These are phyloP conservation scores for Oryzias melastigma DNA, from an alignment of 2,113 vertebrate genomes.

Conservation along the genomic window DNA sequence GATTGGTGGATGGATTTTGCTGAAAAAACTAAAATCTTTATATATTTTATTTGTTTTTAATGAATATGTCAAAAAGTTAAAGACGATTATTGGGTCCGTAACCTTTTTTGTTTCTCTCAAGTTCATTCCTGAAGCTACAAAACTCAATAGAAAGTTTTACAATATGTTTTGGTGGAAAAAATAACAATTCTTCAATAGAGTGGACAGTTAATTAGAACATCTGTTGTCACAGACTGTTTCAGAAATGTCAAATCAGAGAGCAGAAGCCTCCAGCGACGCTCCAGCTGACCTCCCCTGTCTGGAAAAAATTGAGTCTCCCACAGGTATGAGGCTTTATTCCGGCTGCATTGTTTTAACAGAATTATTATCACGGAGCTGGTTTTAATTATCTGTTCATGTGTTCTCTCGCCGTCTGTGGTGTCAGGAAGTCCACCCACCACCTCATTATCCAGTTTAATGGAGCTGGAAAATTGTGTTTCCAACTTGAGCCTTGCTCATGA, in stretches of 20 bases:
- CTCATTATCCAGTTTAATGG: conserved; percentile 51
- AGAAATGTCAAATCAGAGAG: conserved; percentile 54
- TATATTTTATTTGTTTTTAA: not conserved
- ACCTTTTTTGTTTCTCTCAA: too few relatives aligned
- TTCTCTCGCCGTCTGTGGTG: conserved; percentile 43
- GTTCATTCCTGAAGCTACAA: too few relatives aligned
- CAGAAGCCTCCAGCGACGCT: conserved; percentile 25
- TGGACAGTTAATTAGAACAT: conserved; percentile 5
- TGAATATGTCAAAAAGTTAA: not conserved
- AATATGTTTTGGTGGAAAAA: too few relatives aligned
- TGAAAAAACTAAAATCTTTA: not conserved
- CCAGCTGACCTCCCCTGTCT: conserved; percentile 58
- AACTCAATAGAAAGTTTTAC: too few relatives aligned
- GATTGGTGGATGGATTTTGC: not conserved
- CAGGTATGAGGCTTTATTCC: conserved; percentile 47
- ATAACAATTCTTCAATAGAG: too few relatives aligned
- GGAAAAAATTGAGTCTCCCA: conserved; percentile 59
- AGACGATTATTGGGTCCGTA: too few relatives aligned
- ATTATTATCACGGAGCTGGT: conserved; percentile 33
- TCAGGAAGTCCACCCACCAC: conserved; percentile 60
- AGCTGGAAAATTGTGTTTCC: conserved; percentile 58
- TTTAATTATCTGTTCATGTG: conserved; percentile 48
- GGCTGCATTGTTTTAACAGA: conserved; percentile 44
- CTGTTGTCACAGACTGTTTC: conserved; percentile 29
- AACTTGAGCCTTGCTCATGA: conserved; percentile 62